Conservation (phyloP, 2,888 invertebrate species). For the Drosophila subsilvestris region DNA sequence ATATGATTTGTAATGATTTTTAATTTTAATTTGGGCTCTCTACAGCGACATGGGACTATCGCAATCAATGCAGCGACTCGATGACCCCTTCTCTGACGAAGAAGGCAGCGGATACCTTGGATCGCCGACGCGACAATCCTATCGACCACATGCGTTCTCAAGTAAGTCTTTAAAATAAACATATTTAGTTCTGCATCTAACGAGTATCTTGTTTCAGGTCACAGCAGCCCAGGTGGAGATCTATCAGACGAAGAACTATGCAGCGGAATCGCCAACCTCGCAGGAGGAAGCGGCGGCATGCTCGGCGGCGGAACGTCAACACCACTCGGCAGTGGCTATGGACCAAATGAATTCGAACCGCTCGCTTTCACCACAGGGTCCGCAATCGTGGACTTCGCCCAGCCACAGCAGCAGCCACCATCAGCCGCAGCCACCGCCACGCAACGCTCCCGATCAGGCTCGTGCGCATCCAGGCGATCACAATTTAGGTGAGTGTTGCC, state of each 20-base stretch:
- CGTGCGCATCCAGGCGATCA: constrained; percentile 84
- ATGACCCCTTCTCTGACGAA: constrained; percentile 95
- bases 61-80: constrained; percentile 85
- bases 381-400: constrained; percentile 84
- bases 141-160: constrained; percentile 86
- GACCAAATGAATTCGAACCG: constrained; percentile 84
- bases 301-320: constrained; percentile 83
- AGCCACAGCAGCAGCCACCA: constrained; percentile 83
- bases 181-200: background rate
- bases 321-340: constrained; percentile 83
- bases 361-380: constrained; percentile 84
- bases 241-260: constrained; percentile 85
- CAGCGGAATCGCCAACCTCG: constrained; percentile 84
- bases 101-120: constrained; percentile 87
- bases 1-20: constrained; percentile 41
- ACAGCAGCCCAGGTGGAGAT: constrained; percentile 85
- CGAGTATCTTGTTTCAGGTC: constrained; percentile 71
- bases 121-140: constrained; percentile 85
- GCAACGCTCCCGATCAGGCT: constrained; percentile 84
- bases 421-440: constrained; percentile 64
- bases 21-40: constrained; percentile 37
- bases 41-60: constrained; percentile 85
- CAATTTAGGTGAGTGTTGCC: constrained; percentile 82
- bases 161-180: constrained; percentile 73
- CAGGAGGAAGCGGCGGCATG: constrained; percentile 74